Evolutionary conservation across 2,797 vertebrate genomes (phyloP).

Genomic region (Babyrousa celebensis): DNA sequence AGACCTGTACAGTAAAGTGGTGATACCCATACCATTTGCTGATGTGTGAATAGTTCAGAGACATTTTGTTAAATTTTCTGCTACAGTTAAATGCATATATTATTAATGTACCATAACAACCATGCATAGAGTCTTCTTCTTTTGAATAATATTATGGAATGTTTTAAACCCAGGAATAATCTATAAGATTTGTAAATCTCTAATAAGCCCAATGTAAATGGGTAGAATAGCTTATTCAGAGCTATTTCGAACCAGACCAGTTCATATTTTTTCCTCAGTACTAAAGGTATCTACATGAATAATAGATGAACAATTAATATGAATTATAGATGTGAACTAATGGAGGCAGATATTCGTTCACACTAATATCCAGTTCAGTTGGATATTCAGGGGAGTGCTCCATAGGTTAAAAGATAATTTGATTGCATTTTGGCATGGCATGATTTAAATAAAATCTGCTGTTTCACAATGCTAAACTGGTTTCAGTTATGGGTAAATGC

Average conservation of each 20-base stretch:
- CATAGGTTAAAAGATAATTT: background rate
- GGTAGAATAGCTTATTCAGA: background rate
- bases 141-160: background rate
- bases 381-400: background rate
- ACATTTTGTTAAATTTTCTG: background rate
- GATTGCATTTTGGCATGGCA: constrained; percentile 49
- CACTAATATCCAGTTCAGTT: background rate
- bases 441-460: constrained; percentile 35
- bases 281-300: constrained; percentile 68
- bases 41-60: background rate
- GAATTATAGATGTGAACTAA: constrained; percentile 67
- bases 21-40: background rate
- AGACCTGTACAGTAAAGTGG: background rate
- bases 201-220: constrained; percentile 33
- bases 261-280: constrained; percentile 31
- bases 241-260: constrained; percentile 37
- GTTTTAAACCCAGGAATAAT: constrained; percentile 44
- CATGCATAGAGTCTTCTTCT: background rate
- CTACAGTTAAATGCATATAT: background rate
- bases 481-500: background rate
- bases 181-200: constrained; percentile 40
- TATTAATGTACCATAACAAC: background rate
- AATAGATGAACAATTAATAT: constrained; percentile 68
- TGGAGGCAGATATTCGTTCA: constrained; percentile 5
- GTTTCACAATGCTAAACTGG: background rate